Evolutionary conservation across 37 sponge, comb jelly and placozoan species (phyloP).

Genomic region (Agelas oroides): DNA sequence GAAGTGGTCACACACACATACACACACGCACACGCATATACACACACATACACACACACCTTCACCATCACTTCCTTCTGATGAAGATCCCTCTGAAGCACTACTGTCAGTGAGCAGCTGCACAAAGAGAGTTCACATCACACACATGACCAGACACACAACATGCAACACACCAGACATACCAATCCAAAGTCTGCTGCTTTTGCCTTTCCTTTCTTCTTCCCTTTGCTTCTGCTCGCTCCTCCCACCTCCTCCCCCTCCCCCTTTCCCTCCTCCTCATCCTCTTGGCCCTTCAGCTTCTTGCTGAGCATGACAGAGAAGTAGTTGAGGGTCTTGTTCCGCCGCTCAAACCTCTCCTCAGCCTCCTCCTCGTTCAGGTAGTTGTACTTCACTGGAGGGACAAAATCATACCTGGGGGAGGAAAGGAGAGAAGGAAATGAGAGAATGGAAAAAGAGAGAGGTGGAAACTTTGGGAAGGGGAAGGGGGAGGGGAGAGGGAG

Average conservation of each 20-base stretch:
- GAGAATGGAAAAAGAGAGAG: not conserved
- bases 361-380: conserved; percentile 90
- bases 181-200: conserved; percentile 21
- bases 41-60: too few relatives aligned
- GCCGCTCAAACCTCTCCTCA: conserved; percentile 78
- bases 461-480: not conserved
- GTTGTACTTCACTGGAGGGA: conserved; percentile 84
- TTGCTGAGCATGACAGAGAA: conserved; percentile 89
- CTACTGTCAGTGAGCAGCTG: conserved; percentile 44
- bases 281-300: conserved; percentile 66
- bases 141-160: not conserved
- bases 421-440: not conserved
- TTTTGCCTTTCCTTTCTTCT: conserved; percentile 25
- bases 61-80: conserved; percentile 34
- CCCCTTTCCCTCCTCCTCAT: conserved; percentile 13
- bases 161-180: not conserved
- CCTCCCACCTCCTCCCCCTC: conserved; percentile 9
- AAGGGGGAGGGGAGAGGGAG: not conserved
- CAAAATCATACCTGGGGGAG: conserved; percentile 74
- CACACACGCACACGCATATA: too few relatives aligned
- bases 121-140: too few relatives aligned
- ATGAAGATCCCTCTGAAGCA: conserved; percentile 12
- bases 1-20: too few relatives aligned
- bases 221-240: not conserved
- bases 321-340: conserved; percentile 89